Evolutionary conservation across 1,140 invertebrate species (phyloP).

Genomic region (Leptinotarsa lineolata): DNA sequence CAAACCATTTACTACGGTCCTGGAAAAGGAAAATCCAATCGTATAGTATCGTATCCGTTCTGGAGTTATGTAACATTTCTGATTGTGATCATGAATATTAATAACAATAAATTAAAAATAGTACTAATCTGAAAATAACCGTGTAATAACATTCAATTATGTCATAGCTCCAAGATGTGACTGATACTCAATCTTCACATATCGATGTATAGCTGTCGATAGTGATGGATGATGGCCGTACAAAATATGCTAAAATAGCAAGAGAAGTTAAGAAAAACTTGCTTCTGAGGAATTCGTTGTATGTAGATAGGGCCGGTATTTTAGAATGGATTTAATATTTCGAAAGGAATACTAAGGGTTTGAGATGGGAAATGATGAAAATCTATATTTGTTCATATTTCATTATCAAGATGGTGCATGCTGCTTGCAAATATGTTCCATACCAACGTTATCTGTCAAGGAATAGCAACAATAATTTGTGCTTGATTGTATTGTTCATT

Average conservation of each 20-base stretch:
- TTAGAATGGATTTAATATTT: not conserved
- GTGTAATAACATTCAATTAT: constrained; percentile 43
- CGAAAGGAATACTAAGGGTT: no score
- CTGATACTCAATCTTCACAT: constrained; percentile 8
- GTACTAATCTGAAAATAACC: constrained; percentile 41
- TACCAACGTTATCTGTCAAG: no score
- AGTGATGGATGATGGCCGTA: not conserved
- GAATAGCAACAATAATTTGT: not conserved
- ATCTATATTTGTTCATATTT: no score
- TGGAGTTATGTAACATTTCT: constrained; percentile 34
- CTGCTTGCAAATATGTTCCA: no score
- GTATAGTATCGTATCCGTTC: constrained; percentile 34
- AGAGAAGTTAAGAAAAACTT: not conserved
- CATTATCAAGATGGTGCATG: no score
- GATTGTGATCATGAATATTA: constrained; percentile 42
- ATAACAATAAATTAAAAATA: constrained; percentile 37
- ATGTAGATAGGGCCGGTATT: not conserved
- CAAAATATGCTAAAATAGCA: not conserved
- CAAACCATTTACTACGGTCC: constrained; percentile 30
- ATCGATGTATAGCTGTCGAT: not conserved
- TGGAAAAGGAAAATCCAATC: constrained; percentile 36
- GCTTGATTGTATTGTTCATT: not conserved
- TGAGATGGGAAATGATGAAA: no score
- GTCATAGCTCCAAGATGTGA: constrained; percentile 37
- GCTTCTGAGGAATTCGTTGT: not conserved